Base-by-base conservation (phyloP, 2,113 vertebrate genomes). In the Amblyopsis rosae region DNA sequence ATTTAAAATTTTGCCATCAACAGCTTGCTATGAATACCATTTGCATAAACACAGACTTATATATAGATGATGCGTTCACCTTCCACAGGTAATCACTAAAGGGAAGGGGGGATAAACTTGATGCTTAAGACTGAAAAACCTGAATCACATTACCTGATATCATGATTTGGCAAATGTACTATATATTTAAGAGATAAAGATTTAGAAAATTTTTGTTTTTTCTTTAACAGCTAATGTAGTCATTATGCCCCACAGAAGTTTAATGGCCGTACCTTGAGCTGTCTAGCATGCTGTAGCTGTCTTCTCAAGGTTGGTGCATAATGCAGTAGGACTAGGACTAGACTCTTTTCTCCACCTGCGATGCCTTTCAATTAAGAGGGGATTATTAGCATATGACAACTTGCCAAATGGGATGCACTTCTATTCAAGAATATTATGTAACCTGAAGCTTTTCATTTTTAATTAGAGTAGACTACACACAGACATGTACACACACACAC, bases 331-430 rank as follows among this genome's bases (percentile, higher is more conserved):
- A 17, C 33, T 11, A 32, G 32, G 12, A 17, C 54, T 56, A 9
- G 9, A 17, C n/a, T 6, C 9, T 17, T 56, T 17, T 17, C n/a
- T 17, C 55, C 55, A 3, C 10, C 55, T 57, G 16, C 19, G 12
- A 41, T 60, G 59, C 33, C 59, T 12, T 60, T 35, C 59, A 60
- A 60, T 45, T 60, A 60, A 35, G 32, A 45, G 15, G 59, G 33
- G 33, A 45, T 60, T 60, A 60, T 60, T 60, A 45, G 35, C 35
- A 33, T 9, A 60, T 45, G 59, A 60, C 13, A 60, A 45, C 35
- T 45, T 41, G 59, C 59, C 35, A 60, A 60, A 60, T 60, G 59
- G 33, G 33, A 59, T 60, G 59, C 33, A 15, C 59, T 60, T n/a
- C 33, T 45, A 45, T 60, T 60, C 8, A 4, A 45, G 59, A 33